phyloP scores from a whole-genome alignment of 2,113 vertebrate species.

The Tor tambroides region DNA sequence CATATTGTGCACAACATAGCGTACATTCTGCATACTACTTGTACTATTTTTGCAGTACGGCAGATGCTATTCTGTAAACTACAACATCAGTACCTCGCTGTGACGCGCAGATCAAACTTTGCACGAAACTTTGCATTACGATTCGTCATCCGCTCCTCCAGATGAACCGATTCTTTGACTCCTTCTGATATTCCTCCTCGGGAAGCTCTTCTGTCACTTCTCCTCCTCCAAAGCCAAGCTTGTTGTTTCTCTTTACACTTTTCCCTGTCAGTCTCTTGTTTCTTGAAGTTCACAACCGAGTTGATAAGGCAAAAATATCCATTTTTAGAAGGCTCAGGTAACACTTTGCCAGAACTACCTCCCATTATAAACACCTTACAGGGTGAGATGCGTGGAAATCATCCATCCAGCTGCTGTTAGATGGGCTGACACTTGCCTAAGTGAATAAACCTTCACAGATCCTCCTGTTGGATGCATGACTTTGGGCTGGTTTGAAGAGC shows the following conservation, averaged over 20 bases:
- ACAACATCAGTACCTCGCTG: slow-evolving; percentile 57
- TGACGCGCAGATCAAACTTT: slow-evolving; percentile 69
- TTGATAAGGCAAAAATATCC: slow-evolving; percentile 37
- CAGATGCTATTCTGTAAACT: not conserved
- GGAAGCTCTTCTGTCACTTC: not conserved
- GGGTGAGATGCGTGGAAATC: not conserved
- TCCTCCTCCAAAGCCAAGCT: slow-evolving; percentile 15
- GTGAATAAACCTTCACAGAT: not conserved
- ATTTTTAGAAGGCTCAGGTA: slow-evolving; percentile 15
- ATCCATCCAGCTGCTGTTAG: not conserved
- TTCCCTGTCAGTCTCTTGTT: slow-evolving; percentile 28
- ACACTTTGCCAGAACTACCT: slow-evolving; percentile 46
- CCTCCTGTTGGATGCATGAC: not conserved
- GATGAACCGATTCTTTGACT: not conserved
- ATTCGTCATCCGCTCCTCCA: not conserved
- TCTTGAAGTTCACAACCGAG: slow-evolving; percentile 35
- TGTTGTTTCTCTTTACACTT: slow-evolving; percentile 27
- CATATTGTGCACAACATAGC: not conserved
- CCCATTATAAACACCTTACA: slow-evolving; percentile 39
- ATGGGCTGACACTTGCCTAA: not conserved
- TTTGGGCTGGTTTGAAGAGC: not conserved
- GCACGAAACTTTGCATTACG: slow-evolving; percentile 61
- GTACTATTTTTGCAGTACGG: not conserved
- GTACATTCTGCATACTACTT: not conserved
- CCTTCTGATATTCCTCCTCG: not conserved